Evolutionary conservation across 2,888 invertebrate genomes (phyloP), one percentile per base, ranked within the genome.

Genomic region (Andricus quercusramuli): DNA sequence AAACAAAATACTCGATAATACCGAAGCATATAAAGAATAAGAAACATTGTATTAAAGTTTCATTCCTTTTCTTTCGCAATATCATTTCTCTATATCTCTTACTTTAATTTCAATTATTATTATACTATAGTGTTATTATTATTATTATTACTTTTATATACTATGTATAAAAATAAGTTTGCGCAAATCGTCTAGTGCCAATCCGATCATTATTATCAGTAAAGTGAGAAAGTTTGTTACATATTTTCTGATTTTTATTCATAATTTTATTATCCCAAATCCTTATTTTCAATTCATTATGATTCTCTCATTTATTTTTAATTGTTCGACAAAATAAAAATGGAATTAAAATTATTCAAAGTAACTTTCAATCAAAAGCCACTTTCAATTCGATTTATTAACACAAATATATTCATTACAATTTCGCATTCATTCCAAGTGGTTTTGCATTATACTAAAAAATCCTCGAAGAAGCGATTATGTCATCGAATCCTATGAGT

Each of bases 121-220:
- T 47, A 20, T 74, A 47, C 17, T 44, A 25, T 70, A 74, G 25
- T 74, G 32, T 37, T 74, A 74, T 51, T 51, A 70, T 29, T 51
- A 70, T 20, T 70, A 70, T n/a, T n/a, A n/a, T n/a, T n/a, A n/a
- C 20, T 70, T 51, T 11, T 17, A 8, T 70, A 25, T 37, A 29
- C 20, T 74, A 32, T 32, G n/a, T 32, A 32, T 37, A 74, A 32
- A 37, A 37, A n/a, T n/a, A 74, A n/a, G 74, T 25, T 47, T 70
- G 20, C 20, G 51, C 44, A 70, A 51, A 25, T 70, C 70, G 51
- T 56, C 56, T 32, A 56, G 74, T 74, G 74, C 74, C 56, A 74
- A 74, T 74, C 32, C 37, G 56, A 74, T 56, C 74, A 56, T 74
- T 74, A 74, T 56, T 56, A 74, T 74, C 74, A 74, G 51, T 70